These are phyloP conservation scores for Cacoxenus indagator DNA, from an alignment of 2,888 invertebrate species.

Conservation along the genomic window DNA sequence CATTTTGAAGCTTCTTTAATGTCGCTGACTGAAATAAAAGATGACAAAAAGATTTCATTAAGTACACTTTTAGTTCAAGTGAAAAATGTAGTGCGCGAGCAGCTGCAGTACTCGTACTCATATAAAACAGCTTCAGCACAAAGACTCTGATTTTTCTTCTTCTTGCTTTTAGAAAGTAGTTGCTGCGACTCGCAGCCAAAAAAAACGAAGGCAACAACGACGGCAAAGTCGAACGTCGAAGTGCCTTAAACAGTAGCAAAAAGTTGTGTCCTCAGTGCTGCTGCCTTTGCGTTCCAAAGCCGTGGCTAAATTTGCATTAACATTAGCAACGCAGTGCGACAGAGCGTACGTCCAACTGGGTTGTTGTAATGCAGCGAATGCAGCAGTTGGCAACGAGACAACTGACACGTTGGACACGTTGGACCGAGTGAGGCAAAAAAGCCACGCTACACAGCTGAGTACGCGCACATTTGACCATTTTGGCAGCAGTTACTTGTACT, in stretches of 20 bases:
- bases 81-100: background rate
- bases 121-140: constrained; percentile 26
- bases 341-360: constrained; percentile 17
- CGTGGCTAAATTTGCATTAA: constrained; percentile 55
- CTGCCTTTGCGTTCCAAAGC: background rate
- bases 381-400: constrained; percentile 21
- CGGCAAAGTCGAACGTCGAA: constrained; percentile 16
- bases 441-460: background rate
- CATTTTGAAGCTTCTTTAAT: constrained; percentile 38
- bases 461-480: background rate
- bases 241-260: constrained; percentile 30
- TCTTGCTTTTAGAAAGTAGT: constrained; percentile 16
- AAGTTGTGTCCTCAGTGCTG: background rate
- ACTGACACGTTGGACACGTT: too few species aligned
- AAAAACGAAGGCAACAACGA: constrained; percentile 9
- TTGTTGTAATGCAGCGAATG: constrained; percentile 18
- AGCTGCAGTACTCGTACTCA: background rate
- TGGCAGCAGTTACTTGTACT: background rate
- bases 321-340: constrained; percentile 54
- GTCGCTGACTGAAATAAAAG: constrained; percentile 51
- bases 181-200: constrained; percentile 32
- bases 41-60: constrained; percentile 69
- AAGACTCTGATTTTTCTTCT: too few species aligned
- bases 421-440: background rate
- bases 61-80: constrained; percentile 50